Evolutionary conservation across 2,113 vertebrate genomes (phyloP), one percentile per base, ranked within the genome.

Genomic region (Engystomops pustulosus): DNA sequence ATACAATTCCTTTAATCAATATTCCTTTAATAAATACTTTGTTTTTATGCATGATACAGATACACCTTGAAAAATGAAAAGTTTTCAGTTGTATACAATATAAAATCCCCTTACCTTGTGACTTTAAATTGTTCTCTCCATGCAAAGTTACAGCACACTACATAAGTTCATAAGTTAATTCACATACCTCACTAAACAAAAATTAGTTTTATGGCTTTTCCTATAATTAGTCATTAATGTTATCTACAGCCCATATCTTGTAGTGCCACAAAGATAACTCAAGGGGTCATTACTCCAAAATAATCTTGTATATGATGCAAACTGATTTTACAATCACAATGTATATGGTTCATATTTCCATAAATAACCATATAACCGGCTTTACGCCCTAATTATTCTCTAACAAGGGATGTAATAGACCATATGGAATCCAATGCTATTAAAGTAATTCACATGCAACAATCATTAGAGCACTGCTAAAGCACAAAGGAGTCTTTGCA

Each of bases 121-220:
- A n/a, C 49, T 62, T 41, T 41, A 41, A 41, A 41, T n/a, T n/a
- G n/a, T n/a, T n/a, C n/a, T n/a, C 25, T 62, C 2, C 27, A 14
- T 12, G 0, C 15, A 14, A 62, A 18, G 27, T 25, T 67, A 17
- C 27, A 20, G 2, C 18, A 36, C 15, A 10, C 2, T 3, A 67
- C 17, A 36, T 67, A 14, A 9, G 3, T 36, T n/a, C n/a, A 72
- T 15, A 45, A 15, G 1, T 14, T 23, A 25, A 74, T 68, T 25
- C 25, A 55, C 27, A 34, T 41, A 47, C 53, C 44, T 72, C 53
- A 62, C 70, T 32, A 32, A 74, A 75, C 53, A 83, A 84, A 84
- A 76, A 53, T 32, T 20, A 1, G 6, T 53, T 53, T 51, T 75
- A 30, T 49, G 34, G 47, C 17, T 30, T 75, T 75, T 49, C 4